phyloP scores from a whole-genome alignment of 2,888 invertebrate genomes.

The Heteromyza rotundicornis region DNA sequence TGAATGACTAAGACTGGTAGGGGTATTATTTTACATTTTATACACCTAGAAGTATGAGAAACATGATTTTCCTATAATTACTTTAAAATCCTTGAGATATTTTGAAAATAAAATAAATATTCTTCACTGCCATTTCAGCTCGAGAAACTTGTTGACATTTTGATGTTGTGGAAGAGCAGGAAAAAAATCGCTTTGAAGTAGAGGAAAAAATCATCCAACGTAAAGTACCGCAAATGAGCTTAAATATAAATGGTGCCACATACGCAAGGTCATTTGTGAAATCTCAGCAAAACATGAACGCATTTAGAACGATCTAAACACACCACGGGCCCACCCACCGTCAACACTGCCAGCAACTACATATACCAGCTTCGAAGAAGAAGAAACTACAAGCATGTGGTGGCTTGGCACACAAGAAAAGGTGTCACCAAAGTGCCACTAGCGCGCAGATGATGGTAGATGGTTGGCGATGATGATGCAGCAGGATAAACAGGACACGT shows the following conservation, averaged over 20 bases:
- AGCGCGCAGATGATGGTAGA: neutral
- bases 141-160: neutral
- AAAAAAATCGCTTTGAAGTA: neutral
- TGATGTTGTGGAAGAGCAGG: no score
- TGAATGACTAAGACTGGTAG: no score
- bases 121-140: neutral
- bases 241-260: slow-evolving; percentile 13
- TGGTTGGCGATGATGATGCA: neutral
- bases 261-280: slow-evolving; percentile 16
- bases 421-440: slow-evolving; percentile 2
- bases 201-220: neutral
- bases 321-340: neutral
- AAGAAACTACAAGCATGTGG: no score
- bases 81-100: no score
- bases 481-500: slow-evolving; percentile 16
- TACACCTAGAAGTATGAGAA: no score
- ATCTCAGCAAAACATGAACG: slow-evolving; percentile 16
- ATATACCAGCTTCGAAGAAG: no score
- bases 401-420: no score
- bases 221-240: neutral
- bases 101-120: no score
- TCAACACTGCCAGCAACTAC: neutral
- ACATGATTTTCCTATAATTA: no score
- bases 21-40: no score
- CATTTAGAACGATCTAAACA: slow-evolving; percentile 3